These are phyloP conservation scores for Philaethria dido DNA, from an alignment of 2,888 invertebrate species.

Conservation along the genomic window DNA sequence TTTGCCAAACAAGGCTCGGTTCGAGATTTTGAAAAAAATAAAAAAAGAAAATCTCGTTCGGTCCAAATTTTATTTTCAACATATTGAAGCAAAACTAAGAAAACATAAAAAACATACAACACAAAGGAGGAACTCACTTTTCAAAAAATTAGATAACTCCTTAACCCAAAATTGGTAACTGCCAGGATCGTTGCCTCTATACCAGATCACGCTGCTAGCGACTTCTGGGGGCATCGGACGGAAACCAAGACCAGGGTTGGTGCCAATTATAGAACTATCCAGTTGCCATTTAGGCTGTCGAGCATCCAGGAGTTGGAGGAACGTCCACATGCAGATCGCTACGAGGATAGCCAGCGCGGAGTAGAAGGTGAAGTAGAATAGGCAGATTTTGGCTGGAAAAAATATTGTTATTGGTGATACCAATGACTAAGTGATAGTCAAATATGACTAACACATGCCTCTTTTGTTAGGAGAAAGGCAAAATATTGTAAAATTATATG, in stretches of 20 bases:
- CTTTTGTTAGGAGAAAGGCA: too few relatives aligned
- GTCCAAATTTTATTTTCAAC: too few relatives aligned
- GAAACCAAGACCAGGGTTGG: slow-evolving; percentile 98
- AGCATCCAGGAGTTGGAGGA: slow-evolving; percentile 95
- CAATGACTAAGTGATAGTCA: slow-evolving; percentile 27
- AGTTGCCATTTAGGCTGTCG: slow-evolving; percentile 95
- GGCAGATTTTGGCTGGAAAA: slow-evolving; percentile 92
- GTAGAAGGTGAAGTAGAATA: slow-evolving; percentile 98
- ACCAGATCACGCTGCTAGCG: slow-evolving; percentile 98
- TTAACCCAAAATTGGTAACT: slow-evolving; percentile 92
- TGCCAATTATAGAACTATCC: slow-evolving; percentile 94
- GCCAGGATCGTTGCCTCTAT: slow-evolving; percentile 90
- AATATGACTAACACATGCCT: not conserved
- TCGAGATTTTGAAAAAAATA: too few relatives aligned
- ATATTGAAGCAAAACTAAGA: too few relatives aligned
- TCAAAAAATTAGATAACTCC: slow-evolving; percentile 89
- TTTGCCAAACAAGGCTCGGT: too few relatives aligned
- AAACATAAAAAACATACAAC: not conserved
- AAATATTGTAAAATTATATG: too few relatives aligned
- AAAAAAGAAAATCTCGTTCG: too few relatives aligned
- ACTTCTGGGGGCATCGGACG: slow-evolving; percentile 95
- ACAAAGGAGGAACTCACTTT: slow-evolving; percentile 83
- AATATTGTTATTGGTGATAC: too few relatives aligned
- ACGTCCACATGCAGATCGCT: slow-evolving; percentile 96
- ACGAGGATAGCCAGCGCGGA: slow-evolving; percentile 95